A percentile compares a stretch with the other conserved stretches of the same genome.
These are phyloP conservation scores for Lordiphosa fenestrarum DNA, from an alignment of 2,888 invertebrate genomes.

Conservation along the genomic window DNA sequence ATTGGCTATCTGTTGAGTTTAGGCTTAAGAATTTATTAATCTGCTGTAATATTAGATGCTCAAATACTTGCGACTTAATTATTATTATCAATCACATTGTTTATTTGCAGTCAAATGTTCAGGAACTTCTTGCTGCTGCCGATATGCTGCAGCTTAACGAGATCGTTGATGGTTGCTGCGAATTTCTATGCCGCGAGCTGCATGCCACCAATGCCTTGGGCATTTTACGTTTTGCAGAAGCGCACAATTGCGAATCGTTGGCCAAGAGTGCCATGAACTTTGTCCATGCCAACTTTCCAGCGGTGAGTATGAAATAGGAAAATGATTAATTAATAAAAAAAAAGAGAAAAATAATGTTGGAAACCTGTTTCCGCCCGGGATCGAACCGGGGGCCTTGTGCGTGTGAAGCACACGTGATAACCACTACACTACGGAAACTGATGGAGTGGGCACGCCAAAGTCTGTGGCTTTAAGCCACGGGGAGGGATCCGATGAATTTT, in stretches of 20 bases:
- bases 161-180: slow-evolving; percentile 90
- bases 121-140: slow-evolving; percentile 92
- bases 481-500: no score
- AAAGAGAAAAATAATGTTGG: slow-evolving; percentile 1
- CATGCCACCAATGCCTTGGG: slow-evolving; percentile 94
- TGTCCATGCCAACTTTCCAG: slow-evolving; percentile 92
- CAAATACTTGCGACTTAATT: no score
- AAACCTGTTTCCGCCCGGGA: slow-evolving; percentile 78
- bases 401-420: slow-evolving; percentile 80
- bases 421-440: slow-evolving; percentile 80
- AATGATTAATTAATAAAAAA: slow-evolving; percentile 4
- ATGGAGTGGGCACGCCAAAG: not conserved
- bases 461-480: not conserved
- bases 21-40: no score
- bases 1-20: no score
- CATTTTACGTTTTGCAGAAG: slow-evolving; percentile 94
- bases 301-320: slow-evolving; percentile 82
- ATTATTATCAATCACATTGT: no score
- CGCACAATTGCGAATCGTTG: slow-evolving; percentile 90
- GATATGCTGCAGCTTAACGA: slow-evolving; percentile 95
- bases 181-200: slow-evolving; percentile 91
- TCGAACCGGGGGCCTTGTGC: slow-evolving; percentile 80
- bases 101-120: slow-evolving; percentile 85
- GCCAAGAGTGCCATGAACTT: slow-evolving; percentile 89
- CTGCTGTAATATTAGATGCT: no score